These are phyloP conservation scores for Microctonus hyperodae DNA, from an alignment of 2,888 invertebrate species.

Conservation along the genomic window DNA sequence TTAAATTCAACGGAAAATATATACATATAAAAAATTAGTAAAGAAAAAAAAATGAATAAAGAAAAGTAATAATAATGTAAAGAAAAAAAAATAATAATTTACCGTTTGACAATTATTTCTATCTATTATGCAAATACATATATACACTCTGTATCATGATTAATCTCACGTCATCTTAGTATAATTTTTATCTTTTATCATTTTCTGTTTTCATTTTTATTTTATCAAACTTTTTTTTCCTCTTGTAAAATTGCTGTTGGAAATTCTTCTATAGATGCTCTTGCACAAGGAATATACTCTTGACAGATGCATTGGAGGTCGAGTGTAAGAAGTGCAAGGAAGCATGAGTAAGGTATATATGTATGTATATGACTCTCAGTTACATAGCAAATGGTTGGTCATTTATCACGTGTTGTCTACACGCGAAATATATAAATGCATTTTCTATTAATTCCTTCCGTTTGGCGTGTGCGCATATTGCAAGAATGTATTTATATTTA, in stretches of 20 bases:
- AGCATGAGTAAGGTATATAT: neutral
- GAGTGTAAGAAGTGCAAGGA: conserved; percentile 12
- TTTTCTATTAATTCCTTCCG: conserved; percentile 56
- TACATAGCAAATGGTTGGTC: conserved; percentile 38
- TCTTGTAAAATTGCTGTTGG: neutral
- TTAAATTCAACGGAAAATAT: neutral
- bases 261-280: conserved; percentile 1
- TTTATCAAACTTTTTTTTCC: conserved; percentile 1
- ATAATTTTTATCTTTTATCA: neutral
- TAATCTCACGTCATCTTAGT: neutral
- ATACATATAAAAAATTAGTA: no score
- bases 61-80: neutral
- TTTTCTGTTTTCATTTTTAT: neutral
- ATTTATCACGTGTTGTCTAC: conserved; percentile 41
- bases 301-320: conserved; percentile 14
- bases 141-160: neutral
- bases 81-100: neutral
- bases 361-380: conserved; percentile 29
- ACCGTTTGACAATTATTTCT: conserved; percentile 2
- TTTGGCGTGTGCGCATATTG: conserved; percentile 33
- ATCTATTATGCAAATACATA: neutral
- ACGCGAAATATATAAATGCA: conserved; percentile 51
- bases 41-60: neutral
- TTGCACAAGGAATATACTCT: neutral
- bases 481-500: conserved; percentile 15